Evolutionary conservation across 2,888 invertebrate species (phyloP), one percentile per base, ranked within the genome.

Genomic region (Agrotis exclamationis): DNA sequence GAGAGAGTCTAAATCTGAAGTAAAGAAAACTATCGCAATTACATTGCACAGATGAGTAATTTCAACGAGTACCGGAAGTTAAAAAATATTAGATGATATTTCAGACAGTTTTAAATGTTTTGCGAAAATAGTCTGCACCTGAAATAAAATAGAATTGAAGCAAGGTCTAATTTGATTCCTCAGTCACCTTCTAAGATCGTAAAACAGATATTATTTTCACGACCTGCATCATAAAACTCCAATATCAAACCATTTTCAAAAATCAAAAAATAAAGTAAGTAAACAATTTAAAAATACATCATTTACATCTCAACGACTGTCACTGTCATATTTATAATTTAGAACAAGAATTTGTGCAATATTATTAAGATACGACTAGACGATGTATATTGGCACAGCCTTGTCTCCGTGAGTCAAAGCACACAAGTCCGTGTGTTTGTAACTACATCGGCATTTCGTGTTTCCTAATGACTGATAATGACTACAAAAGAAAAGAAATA

Each of bases 391-490:
- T 85, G 85, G 85, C 85, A 86, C 86, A 60, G 65, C 47, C 13
- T 54, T 53, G 64, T 74, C 64, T 58, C 63, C 64, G 70, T 86
- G 85, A 85, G 60, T 86, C 85, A 86, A 68, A 58, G 71, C 58
- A 86, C 72, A 86, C 78, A 76, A 54, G 56, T 70, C 65, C 48
- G 62, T 67, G n/a, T 50, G 70, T 71, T 59, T 71, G 71, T 83
- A 79, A 81, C 79, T 50, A 70, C 79, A 70, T 76, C 62, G 78
- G 78, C 74, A 83, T 85, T 81, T 80, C 76, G 63, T 79, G 67
- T 81, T 59, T 69, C 51, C 70, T 85, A 76, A 77, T 78, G 85
- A 85, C 73, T 86, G 85, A 76, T 86, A 80, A 85, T 82, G 80
- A 84, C 76, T 76, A 85, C 84, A 86, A 82, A 84, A 73, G 79